phyloP scores from a whole-genome alignment of 2,888 invertebrate genomes.

The Thymelicus lineola region DNA sequence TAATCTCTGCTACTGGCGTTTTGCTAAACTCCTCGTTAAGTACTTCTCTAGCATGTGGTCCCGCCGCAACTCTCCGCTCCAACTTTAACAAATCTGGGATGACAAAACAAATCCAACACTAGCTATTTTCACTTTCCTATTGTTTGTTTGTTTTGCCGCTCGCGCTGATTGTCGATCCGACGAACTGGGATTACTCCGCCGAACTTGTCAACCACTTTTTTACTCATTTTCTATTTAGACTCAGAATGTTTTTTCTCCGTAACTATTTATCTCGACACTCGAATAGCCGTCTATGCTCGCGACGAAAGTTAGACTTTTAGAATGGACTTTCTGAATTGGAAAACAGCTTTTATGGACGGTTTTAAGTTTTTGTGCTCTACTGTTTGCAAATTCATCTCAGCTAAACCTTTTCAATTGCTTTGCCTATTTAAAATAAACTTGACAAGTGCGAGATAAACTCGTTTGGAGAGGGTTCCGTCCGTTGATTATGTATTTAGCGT shows the following conservation, averaged over 20 bases:
- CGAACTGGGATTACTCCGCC: conserved; percentile 54
- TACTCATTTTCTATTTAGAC: conserved; percentile 32
- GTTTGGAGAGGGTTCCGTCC: too few species aligned
- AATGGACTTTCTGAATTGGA: conserved; percentile 17
- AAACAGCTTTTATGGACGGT: neutral
- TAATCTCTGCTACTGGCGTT: conserved; percentile 16
- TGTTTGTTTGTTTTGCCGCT: conserved; percentile 56
- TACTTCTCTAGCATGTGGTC: conserved; percentile 14
- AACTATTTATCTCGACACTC: conserved; percentile 28
- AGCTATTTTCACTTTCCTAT: conserved; percentile 60
- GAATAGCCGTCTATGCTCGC: conserved; percentile 12
- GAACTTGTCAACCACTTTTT: conserved; percentile 51
- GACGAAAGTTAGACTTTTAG: conserved; percentile 7
- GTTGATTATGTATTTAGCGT: too few species aligned
- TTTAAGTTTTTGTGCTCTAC: neutral
- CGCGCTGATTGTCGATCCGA: conserved; percentile 56
- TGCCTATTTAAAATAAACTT: too few species aligned
- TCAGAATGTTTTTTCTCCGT: conserved; percentile 34
- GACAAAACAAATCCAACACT: conserved; percentile 57
- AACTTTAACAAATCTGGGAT: conserved; percentile 54
- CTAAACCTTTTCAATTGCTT: too few species aligned
- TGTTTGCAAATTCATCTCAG: too few species aligned
- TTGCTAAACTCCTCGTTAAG: conserved; percentile 15
- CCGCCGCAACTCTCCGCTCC: neutral
- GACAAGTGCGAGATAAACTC: too few species aligned